Evolutionary conservation across 1,140 invertebrate species (phyloP).

Genomic region (Aradophagus sp.): DNA sequence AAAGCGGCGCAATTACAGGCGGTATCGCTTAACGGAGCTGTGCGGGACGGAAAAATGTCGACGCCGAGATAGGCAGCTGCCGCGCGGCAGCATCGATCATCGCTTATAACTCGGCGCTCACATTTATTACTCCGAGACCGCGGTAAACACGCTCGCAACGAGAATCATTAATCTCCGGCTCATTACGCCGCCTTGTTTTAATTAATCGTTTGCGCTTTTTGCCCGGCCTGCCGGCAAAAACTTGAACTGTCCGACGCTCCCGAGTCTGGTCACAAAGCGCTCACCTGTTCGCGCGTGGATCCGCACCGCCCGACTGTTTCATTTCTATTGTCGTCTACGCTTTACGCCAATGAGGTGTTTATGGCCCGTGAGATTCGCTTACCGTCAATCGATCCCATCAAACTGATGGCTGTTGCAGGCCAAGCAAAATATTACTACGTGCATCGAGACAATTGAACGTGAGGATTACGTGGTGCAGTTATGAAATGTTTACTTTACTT

Average conservation of each 20-base stretch:
- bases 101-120: slow-evolving; percentile 39
- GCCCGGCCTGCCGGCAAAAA: too few relatives aligned
- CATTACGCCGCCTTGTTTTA: slow-evolving; percentile 65
- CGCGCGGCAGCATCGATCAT: slow-evolving; percentile 30
- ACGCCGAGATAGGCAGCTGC: slow-evolving; percentile 3
- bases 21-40: slow-evolving; percentile 13
- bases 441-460: too few relatives aligned
- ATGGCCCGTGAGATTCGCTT: slow-evolving; percentile 11
- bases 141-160: slow-evolving; percentile 64
- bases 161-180: slow-evolving; percentile 65
- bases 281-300: slow-evolving; percentile 37
- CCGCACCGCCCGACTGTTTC: slow-evolving; percentile 6
- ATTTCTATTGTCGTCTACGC: slow-evolving; percentile 23
- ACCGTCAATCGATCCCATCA: too few relatives aligned
- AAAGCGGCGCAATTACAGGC: too few relatives aligned
- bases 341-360: slow-evolving; percentile 31
- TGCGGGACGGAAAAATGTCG: slow-evolving; percentile 6
- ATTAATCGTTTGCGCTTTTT: slow-evolving; percentile 65
- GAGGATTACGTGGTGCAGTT: too few relatives aligned
- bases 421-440: too few relatives aligned
- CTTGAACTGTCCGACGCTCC: too few relatives aligned
- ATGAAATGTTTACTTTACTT: too few relatives aligned
- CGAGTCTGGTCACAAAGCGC: too few relatives aligned
- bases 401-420: too few relatives aligned
- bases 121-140: slow-evolving; percentile 59